Conservation (phyloP, 2,888 invertebrate genomes). For the Dimorphilus gyrociliatus region DNA sequence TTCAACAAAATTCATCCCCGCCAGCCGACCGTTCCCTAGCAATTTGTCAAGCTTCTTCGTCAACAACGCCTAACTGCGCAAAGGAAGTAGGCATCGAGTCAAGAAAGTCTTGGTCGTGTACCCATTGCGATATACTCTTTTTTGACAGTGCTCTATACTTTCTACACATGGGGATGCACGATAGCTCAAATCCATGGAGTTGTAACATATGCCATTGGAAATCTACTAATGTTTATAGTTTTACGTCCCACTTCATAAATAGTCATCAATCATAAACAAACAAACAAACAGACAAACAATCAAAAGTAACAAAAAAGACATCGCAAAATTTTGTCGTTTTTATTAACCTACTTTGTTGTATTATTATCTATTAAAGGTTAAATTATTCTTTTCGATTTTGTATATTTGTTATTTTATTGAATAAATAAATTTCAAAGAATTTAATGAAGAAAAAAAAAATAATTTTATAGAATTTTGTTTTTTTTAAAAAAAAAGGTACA, state of each 20-base stretch:
- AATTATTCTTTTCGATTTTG: too few relatives aligned
- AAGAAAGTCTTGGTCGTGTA: constrained; percentile 41
- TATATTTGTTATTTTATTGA: too few relatives aligned
- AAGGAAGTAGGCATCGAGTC: background rate
- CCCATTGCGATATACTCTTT: constrained; percentile 80
- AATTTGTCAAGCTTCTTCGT: background rate
- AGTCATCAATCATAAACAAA: too few relatives aligned
- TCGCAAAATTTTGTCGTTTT: too few relatives aligned
- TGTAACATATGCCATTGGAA: constrained; percentile 91
- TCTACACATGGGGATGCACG: constrained; percentile 91
- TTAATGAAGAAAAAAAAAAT: too few relatives aligned
- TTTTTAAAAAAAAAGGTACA: too few relatives aligned
- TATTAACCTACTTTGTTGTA: too few relatives aligned
- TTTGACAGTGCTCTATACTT: constrained; percentile 89
- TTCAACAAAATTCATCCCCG: background rate
- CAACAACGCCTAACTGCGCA: background rate
- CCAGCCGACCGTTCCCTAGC: background rate
- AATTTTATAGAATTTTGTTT: too few relatives aligned
- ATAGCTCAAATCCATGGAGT: constrained; percentile 86
- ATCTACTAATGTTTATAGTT: constrained; percentile 85
- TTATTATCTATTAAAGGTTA: too few relatives aligned
- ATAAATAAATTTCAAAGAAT: too few relatives aligned
- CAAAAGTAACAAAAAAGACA: too few relatives aligned
- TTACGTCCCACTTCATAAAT: constrained; percentile 46
- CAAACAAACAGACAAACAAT: too few relatives aligned